These are phyloP conservation scores for Sula dactylatra DNA, from an alignment of 2,113 vertebrate genomes.

Conservation along the genomic window DNA sequence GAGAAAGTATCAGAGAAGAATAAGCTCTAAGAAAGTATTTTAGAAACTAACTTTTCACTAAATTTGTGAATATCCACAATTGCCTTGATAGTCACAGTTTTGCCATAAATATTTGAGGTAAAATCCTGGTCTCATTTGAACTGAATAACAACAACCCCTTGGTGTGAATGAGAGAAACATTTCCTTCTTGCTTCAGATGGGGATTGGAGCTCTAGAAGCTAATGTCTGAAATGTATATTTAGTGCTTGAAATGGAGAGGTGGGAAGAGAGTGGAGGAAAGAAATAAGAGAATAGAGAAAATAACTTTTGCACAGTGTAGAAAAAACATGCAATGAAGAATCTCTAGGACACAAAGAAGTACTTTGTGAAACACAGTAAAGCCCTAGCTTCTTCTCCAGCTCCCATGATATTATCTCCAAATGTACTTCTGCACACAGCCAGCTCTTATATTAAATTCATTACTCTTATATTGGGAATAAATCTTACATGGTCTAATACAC, in stretches of 20 bases:
- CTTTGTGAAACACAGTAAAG: not conserved
- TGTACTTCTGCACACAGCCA: not conserved
- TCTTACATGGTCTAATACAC: not conserved
- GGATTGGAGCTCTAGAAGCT: not conserved
- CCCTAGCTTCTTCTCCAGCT: not conserved
- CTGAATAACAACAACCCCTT: not conserved
- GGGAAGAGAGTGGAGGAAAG: not conserved
- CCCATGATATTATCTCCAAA: not conserved
- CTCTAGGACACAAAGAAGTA: not conserved
- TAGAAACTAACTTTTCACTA: not conserved
- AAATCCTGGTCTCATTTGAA: not conserved
- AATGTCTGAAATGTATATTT: not conserved
- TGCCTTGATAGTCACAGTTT: not conserved
- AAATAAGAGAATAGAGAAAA: not conserved
- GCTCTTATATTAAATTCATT: not conserved
- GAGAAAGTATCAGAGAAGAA: not conserved
- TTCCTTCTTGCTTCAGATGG: not conserved
- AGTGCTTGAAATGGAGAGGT: not conserved
- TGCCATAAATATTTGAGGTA: not conserved
- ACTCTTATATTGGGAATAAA: not conserved
- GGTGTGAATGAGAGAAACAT: not conserved
- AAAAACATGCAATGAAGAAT: not conserved
- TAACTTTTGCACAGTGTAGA: not conserved
- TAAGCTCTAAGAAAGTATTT: not conserved
- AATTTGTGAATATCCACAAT: not conserved